Conservation (phyloP, 2,113 vertebrate species). For the Phylloscopus whistleri region DNA sequence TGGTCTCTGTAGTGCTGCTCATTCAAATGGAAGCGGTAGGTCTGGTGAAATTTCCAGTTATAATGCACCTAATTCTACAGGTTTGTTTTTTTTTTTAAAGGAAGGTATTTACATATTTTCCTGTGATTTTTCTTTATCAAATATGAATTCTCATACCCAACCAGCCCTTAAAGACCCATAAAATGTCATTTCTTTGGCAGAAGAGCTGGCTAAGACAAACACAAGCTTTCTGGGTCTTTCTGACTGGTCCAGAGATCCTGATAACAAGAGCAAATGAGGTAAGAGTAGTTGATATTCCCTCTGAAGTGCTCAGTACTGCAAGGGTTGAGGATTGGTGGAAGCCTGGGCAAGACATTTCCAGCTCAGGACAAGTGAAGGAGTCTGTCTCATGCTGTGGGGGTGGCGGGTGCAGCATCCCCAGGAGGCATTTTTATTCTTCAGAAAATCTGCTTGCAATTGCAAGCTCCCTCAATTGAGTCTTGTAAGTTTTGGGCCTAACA, state of each 20-base stretch:
- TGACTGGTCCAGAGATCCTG: not conserved
- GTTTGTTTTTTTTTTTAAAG: no score
- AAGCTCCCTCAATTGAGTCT: not conserved
- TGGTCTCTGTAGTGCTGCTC: not conserved
- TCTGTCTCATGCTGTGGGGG: accelerated
- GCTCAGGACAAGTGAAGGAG: not conserved
- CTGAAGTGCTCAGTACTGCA: not conserved
- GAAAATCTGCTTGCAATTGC: not conserved
- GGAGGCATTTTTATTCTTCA: not conserved
- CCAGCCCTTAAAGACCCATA: not conserved
- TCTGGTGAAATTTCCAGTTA: not conserved
- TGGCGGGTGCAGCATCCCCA: no score
- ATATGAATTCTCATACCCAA: not conserved
- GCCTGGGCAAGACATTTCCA: not conserved
- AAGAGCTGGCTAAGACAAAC: not conserved
- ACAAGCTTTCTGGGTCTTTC: not conserved
- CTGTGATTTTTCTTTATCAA: not conserved
- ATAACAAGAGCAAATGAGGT: not conserved
- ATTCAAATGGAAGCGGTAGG: not conserved
- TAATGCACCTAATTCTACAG: not conserved
- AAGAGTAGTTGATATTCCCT: not conserved
- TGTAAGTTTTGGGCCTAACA: not conserved
- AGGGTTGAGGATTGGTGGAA: not conserved
- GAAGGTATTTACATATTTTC: not conserved
- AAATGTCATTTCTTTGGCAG: not conserved